These are phyloP conservation scores for Gonocerus acuteangulatus DNA, from an alignment of 2,888 invertebrate species.

Conservation along the genomic window DNA sequence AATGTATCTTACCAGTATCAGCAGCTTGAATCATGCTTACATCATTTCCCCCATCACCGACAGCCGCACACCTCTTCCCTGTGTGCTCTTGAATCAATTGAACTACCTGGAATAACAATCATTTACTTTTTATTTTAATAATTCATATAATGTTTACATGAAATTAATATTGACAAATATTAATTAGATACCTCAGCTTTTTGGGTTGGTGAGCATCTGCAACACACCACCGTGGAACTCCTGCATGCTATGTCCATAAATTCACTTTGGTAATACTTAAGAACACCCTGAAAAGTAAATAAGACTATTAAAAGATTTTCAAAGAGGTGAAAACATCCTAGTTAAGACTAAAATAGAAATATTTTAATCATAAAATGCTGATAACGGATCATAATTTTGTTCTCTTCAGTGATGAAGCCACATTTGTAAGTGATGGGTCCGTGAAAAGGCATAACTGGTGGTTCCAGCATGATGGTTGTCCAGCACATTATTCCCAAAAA, in stretches of 20 bases:
- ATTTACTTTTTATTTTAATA: neutral
- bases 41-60: slow-evolving; percentile 63
- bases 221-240: slow-evolving; percentile 67
- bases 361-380: no score
- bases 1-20: slow-evolving; percentile 49
- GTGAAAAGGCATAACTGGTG: no score
- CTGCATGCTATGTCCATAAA: slow-evolving; percentile 64
- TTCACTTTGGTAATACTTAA: slow-evolving; percentile 64
- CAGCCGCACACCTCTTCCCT: slow-evolving; percentile 52
- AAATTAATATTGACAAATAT: neutral
- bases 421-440: no score
- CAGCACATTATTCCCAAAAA: no score
- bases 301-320: no score
- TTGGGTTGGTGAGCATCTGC: slow-evolving; percentile 65
- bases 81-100: slow-evolving; percentile 58
- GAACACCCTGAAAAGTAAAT: slow-evolving; percentile 47
- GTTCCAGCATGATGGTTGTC: no score
- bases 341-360: no score
- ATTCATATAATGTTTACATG: neutral
- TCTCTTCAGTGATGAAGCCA: no score
- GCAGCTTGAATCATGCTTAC: slow-evolving; percentile 64
- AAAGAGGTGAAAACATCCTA: no score
- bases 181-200: slow-evolving; percentile 49
- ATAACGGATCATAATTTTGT: no score
- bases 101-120: slow-evolving; percentile 53